A percentile compares a stretch with the other conserved stretches of the same genome.
Evolutionary conservation across 2,113 vertebrate species (phyloP).

Genomic region (Cariama cristata): DNA sequence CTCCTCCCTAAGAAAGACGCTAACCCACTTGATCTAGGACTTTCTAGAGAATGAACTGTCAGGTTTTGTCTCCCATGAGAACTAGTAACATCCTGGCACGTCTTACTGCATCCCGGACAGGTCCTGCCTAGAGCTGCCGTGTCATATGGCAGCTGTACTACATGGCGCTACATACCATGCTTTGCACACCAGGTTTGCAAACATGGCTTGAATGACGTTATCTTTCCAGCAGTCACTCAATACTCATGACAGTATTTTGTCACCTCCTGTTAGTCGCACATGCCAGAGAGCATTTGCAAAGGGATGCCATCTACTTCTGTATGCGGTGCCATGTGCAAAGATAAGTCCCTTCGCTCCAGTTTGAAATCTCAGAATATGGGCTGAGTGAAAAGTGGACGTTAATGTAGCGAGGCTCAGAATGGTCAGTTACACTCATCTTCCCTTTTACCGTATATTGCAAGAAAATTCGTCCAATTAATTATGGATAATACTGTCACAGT

Average conservation of each 20-base stretch:
- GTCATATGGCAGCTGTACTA: fast-evolving
- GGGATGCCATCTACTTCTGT: background rate
- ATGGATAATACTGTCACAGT: background rate
- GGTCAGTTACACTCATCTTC: background rate
- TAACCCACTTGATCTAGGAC: background rate
- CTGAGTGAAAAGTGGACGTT: background rate
- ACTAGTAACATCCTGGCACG: background rate
- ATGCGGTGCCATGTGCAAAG: fast-evolving
- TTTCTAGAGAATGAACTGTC: background rate
- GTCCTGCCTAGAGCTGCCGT: background rate
- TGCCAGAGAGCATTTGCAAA: background rate
- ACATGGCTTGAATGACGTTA: fast-evolving
- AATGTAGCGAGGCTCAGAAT: background rate
- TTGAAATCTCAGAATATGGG: background rate
- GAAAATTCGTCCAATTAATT: background rate
- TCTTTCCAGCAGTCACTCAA: background rate
- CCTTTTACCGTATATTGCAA: background rate
- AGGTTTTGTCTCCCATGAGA: background rate
- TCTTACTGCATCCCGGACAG: fast-evolving
- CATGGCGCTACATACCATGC: background rate
- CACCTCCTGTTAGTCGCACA: background rate
- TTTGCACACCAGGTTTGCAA: background rate
- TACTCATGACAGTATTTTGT: background rate
- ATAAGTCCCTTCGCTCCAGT: background rate
- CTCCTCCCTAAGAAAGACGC: background rate